phyloP scores from a whole-genome alignment of 2,888 invertebrate genomes.

The Ectemnius lituratus region DNA sequence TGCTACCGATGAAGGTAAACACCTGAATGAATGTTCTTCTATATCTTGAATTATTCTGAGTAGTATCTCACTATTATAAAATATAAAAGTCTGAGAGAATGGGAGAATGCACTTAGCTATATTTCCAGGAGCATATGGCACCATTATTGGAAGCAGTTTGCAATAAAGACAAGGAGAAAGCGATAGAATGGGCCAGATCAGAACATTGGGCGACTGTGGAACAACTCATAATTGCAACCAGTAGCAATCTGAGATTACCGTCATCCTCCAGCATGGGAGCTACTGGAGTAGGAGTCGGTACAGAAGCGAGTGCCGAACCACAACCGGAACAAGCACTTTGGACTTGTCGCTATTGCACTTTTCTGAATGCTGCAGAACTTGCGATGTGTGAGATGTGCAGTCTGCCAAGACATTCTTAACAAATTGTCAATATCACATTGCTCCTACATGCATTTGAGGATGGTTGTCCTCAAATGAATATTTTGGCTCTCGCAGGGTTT shows the following conservation, averaged over 20 bases:
- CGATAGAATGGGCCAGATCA: constrained; percentile 88
- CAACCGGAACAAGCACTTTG: constrained; percentile 81
- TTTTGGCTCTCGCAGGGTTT: constrained; percentile 62
- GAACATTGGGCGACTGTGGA: constrained; percentile 93
- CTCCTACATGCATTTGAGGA: constrained; percentile 45
- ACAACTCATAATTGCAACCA: constrained; percentile 84
- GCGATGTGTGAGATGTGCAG: constrained; percentile 95
- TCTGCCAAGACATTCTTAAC: constrained; percentile 83
- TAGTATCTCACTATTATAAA: not conserved
- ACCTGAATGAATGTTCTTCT: not conserved
- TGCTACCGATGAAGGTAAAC: constrained; percentile 87
- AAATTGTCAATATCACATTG: constrained; percentile 46
- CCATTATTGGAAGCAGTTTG: constrained; percentile 89
- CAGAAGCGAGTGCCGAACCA: constrained; percentile 64
- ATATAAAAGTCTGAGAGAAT: not conserved
- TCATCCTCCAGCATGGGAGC: constrained; percentile 58
- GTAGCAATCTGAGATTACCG: constrained; percentile 55
- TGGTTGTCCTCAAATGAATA: constrained; percentile 49
- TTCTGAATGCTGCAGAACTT: constrained; percentile 88
- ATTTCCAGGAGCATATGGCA: constrained; percentile 83
- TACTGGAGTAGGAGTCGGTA: constrained; percentile 64
- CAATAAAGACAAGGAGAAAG: constrained; percentile 84
- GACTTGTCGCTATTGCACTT: constrained; percentile 97
- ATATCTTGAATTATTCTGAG: not conserved
- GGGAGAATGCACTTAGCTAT: no score